A percentile compares a stretch with the other conserved stretches of the same genome.
phyloP scores from a whole-genome alignment of 1,140 invertebrate genomes.

The Zaprionus tsacasi region DNA sequence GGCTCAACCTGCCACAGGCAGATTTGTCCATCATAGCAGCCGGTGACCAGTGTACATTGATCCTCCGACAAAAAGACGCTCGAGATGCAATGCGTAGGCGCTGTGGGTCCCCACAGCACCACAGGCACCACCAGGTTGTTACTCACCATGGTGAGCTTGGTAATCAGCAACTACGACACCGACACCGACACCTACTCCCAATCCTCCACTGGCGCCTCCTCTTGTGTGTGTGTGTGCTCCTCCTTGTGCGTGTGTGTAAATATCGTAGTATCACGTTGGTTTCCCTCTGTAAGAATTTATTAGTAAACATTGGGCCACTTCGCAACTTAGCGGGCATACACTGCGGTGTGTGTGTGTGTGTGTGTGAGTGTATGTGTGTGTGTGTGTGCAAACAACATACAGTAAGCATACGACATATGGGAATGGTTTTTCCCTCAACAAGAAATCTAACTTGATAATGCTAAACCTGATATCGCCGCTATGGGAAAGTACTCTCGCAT shows the following conservation, averaged over 20 bases:
- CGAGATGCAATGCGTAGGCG: constrained; percentile 98
- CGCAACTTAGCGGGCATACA: constrained; percentile 32
- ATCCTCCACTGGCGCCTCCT: constrained; percentile 15
- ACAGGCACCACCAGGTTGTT: constrained; percentile 98
- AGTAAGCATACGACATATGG: constrained; percentile 5
- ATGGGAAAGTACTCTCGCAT: background rate
- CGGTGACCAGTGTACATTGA: constrained; percentile 96
- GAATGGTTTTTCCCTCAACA: background rate
- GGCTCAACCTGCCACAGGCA: constrained; percentile 97
- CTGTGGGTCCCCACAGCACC: constrained; percentile 97
- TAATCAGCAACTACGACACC: constrained; percentile 7
- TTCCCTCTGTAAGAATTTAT: constrained; percentile 62
- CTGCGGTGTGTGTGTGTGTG: background rate
- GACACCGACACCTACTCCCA: constrained; percentile 3
- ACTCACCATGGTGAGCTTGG: constrained; percentile 88
- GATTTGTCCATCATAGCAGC: constrained; percentile 99
- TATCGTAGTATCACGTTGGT: constrained; percentile 19
- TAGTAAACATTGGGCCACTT: constrained; percentile 56
- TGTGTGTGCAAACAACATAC: constrained; percentile 37
- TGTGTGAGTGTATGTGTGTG: constrained; percentile 7
- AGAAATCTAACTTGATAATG: constrained; percentile 1
- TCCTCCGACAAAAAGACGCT: constrained; percentile 96
- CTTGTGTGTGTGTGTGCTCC: constrained; percentile 9
- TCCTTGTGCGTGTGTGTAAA: constrained; percentile 19
- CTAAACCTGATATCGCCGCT: background rate